Conservation (phyloP, 1,140 invertebrate genomes). For the Holcopasites calliopsidis region DNA sequence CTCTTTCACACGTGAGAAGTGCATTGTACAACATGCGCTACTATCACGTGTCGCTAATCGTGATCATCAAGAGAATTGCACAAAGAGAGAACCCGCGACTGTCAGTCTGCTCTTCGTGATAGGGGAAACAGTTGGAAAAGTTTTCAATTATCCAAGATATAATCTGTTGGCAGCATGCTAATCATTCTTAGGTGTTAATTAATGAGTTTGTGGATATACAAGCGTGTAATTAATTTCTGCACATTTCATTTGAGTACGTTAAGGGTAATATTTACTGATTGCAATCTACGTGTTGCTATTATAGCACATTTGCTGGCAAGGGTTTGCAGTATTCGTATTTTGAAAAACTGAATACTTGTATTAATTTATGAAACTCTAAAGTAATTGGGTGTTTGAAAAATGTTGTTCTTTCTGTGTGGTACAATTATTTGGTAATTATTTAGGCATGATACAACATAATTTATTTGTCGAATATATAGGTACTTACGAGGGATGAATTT, state of each 20-base stretch:
- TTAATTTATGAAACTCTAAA: no score
- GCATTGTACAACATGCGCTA: conserved; percentile 38
- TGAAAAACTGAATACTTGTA: no score
- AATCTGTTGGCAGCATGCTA: neutral
- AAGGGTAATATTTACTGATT: no score
- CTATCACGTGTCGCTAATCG: conserved; percentile 32
- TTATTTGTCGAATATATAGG: no score
- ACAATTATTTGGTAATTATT: no score
- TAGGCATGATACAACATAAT: no score
- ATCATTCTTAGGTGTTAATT: neutral
- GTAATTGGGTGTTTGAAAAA: no score
- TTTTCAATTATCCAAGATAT: neutral
- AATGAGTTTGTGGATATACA: neutral
- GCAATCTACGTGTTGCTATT: no score
- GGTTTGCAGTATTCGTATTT: no score
- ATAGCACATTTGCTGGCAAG: no score
- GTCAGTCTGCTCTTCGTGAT: neutral
- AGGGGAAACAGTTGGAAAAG: neutral
- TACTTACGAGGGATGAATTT: no score
- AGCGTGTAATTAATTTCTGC: neutral
- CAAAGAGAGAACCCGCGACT: neutral
- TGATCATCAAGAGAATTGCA: conserved; percentile 42
- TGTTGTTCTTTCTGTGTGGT: no score
- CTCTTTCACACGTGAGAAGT: conserved; percentile 14
- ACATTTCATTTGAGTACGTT: neutral